Evolutionary conservation across 2,888 invertebrate species (phyloP).

Genomic region (Tetanocera ferruginea): DNA sequence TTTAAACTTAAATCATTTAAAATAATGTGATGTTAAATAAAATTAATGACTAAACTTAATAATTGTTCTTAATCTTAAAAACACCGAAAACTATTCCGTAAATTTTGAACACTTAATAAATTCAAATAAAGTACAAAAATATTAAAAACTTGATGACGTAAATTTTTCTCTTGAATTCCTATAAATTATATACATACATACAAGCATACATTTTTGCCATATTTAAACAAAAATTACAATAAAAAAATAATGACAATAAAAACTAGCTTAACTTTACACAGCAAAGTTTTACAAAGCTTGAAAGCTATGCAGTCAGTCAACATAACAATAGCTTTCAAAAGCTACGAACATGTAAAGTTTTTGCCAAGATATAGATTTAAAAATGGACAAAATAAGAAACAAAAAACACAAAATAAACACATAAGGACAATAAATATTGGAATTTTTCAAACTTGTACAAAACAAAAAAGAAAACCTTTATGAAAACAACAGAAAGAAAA

Average conservation of each 20-base stretch:
- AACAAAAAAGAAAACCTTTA: neutral
- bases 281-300: neutral
- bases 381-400: no score
- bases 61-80: neutral
- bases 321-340: neutral
- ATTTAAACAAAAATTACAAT: neutral
- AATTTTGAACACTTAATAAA: neutral
- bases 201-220: neutral
- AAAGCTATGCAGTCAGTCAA: neutral
- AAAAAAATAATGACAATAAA: constrained; percentile 7
- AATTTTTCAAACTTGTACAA: neutral
- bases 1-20: neutral
- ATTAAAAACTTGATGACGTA: constrained; percentile 17
- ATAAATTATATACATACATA: constrained; percentile 17
- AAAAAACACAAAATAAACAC: neutral
- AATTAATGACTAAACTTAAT: neutral
- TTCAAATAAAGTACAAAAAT: neutral
- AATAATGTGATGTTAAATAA: constrained; percentile 6
- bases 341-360: neutral
- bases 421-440: neutral
- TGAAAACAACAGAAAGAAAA: neutral
- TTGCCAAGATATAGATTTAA: no score
- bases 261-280: constrained; percentile 11
- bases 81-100: neutral
- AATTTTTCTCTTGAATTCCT: constrained; percentile 1